Base-by-base conservation (phyloP, 2,113 vertebrate genomes). In the Atlantisia rogersi region DNA sequence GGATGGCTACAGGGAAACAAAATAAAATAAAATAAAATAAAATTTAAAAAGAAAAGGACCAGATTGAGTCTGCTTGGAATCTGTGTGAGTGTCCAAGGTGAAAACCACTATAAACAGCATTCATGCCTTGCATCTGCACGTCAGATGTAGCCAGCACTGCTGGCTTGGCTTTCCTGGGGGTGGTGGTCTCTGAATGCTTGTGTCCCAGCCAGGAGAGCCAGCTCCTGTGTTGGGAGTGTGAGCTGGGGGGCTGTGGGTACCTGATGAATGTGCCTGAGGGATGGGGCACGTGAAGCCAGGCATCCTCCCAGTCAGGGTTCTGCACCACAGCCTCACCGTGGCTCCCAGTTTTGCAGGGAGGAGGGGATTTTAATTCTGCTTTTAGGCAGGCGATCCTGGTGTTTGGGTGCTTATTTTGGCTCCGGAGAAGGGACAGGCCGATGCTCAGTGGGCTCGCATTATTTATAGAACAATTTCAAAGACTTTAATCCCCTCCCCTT, bases 251-350 rank as follows among this genome's bases (percentile, higher is more conserved):
- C 15, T 59, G 28, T 7, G 11, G n/a, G 20, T 15, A 5, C 12
- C 3, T 0, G 25, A 9, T 5, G 11, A 22, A 9, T 5, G 11
- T 1, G 21, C 18, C 3, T 2, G 5, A 20, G 62, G 25, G 21
- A 25, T 8, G 14, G 32, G 28, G 11, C 5, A 13, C 25, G 1
- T 0, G 1, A 35, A 64, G 40, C 15, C 17, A 13, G 0, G 1
- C 10, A 5, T 50, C 67, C 58, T 75, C 53, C 18, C 26, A 4
- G 8, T 0, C 0, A 6, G 5, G 6, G 3, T 11, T 37, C 17
- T 53, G 32, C 5, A 32, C 24, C 18, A 5, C 35, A 39, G 0
- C 7, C 26, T 24, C 35, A 16, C 8, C 4, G 2, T 10, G 16
- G 26, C n/a, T 25, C 28, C 18, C 9, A 4, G 2, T 46, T 91